Percentiles rank a stretch among this genome's conserved stretches.
Evolutionary conservation across 2,888 invertebrate species (phyloP).

Genomic region (Deroplatys truncata): DNA sequence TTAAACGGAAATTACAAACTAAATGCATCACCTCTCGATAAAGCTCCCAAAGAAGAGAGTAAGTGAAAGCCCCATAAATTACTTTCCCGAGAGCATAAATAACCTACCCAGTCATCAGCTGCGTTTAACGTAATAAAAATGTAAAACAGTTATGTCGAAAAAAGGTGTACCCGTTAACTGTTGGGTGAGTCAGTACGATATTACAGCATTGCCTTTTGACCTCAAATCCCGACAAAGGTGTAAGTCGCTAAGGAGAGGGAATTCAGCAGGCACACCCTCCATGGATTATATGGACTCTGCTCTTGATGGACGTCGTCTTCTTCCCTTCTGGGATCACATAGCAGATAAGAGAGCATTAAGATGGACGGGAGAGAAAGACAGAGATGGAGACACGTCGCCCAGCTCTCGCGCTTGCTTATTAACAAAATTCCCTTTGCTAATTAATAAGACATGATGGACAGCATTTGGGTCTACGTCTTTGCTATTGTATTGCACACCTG

Average conservation of each 20-base stretch:
- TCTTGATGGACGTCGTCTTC: not conserved
- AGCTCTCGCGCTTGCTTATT: not conserved
- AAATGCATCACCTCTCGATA: too few species aligned
- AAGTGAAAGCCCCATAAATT: too few species aligned
- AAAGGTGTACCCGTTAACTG: too few species aligned
- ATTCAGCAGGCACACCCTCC: not conserved
- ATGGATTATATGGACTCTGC: slow-evolving; percentile 1
- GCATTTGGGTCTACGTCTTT: slow-evolving; percentile 8
- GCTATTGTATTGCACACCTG: slow-evolving; percentile 10
- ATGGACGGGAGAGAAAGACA: not conserved
- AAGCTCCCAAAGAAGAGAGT: too few species aligned
- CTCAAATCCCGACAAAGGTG: too few species aligned
- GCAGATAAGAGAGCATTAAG: slow-evolving; percentile 10
- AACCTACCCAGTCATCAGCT: too few species aligned
- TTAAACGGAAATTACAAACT: too few species aligned
- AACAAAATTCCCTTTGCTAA: slow-evolving; percentile 16
- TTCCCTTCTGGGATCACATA: slow-evolving; percentile 5
- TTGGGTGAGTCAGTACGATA: too few species aligned
- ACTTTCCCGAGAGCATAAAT: too few species aligned
- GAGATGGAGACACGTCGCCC: not conserved
- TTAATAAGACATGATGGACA: slow-evolving; percentile 18
- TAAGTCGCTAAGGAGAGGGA: not conserved
- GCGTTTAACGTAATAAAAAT: too few species aligned
- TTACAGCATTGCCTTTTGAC: too few species aligned
- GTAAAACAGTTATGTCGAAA: too few species aligned